phyloP scores from a whole-genome alignment of 2,888 invertebrate genomes.

The Torymus aiolomorphi region DNA sequence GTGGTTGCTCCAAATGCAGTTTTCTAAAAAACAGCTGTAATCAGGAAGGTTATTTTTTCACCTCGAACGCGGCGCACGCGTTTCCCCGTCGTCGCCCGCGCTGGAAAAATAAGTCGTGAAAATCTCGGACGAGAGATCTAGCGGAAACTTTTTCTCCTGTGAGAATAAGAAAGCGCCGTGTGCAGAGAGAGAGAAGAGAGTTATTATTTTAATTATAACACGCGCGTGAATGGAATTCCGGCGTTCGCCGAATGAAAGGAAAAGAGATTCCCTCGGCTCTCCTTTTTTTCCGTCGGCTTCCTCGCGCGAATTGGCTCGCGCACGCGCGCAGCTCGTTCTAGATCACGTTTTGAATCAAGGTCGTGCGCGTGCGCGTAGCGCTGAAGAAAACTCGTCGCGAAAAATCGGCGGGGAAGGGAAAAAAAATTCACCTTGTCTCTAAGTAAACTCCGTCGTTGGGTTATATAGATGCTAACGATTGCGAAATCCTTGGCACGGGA shows the following conservation, averaged over 20 bases:
- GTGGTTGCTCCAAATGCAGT: not conserved
- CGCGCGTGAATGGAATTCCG: slow-evolving; percentile 55
- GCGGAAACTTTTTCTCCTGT: slow-evolving; percentile 29
- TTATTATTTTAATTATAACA: slow-evolving; percentile 66
- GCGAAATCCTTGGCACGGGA: slow-evolving; percentile 47
- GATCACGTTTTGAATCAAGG: slow-evolving; percentile 57
- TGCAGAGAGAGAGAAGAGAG: slow-evolving; percentile 31
- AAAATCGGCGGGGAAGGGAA: slow-evolving; percentile 19
- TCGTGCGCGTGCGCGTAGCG: slow-evolving; percentile 12
- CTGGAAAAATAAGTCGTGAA: slow-evolving; percentile 44
- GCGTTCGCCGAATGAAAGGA: slow-evolving; percentile 54
- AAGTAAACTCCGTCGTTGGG: slow-evolving; percentile 54
- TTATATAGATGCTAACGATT: slow-evolving; percentile 52
- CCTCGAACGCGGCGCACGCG: slow-evolving; percentile 8
- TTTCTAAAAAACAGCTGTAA: slow-evolving; percentile 33
- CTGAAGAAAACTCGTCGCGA: slow-evolving; percentile 30
- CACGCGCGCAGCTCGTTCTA: slow-evolving; percentile 40
- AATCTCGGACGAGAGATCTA: slow-evolving; percentile 45
- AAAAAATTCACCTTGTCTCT: slow-evolving; percentile 44
- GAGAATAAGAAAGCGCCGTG: slow-evolving; percentile 56
- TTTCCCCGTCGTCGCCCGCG: slow-evolving; percentile 13
- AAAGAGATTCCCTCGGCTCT: slow-evolving; percentile 24
- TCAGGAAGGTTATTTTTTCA: slow-evolving; percentile 53
- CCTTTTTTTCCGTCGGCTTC: not conserved
- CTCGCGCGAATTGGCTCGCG: slow-evolving; percentile 38